Percentiles rank a stretch among this genome's conserved stretches.
These are phyloP conservation scores for Aplysina aerophoba DNA, from an alignment of 37 sponge, comb jelly and placozoan species.

Conservation along the genomic window DNA sequence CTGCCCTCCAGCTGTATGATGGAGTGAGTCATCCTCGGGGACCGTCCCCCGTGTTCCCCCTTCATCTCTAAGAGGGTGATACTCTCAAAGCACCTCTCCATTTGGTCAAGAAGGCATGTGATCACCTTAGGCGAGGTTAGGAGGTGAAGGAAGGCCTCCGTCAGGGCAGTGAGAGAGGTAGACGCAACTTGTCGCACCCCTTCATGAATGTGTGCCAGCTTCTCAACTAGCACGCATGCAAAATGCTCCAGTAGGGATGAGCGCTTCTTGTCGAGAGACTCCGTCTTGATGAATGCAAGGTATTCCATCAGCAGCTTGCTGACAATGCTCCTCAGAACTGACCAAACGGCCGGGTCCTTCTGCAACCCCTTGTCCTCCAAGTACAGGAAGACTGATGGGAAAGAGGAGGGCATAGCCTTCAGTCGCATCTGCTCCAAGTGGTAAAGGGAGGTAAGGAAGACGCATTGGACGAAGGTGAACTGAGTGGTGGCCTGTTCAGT, in stretches of 20 bases:
- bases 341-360: constrained; percentile 43
- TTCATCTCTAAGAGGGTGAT: neutral
- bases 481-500: constrained; percentile 53
- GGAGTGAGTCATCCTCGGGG: neutral
- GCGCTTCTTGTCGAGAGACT: neutral
- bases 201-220: neutral
- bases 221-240: neutral
- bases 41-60: neutral
- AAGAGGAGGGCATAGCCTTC: constrained; percentile 10
- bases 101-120: neutral
- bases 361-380: constrained; percentile 85
- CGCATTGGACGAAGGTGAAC: constrained; percentile 78
- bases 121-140: neutral
- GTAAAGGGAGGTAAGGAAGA: constrained; percentile 78
- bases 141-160: neutral
- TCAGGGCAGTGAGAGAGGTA: neutral
- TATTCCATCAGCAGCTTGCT: constrained; percentile 8
- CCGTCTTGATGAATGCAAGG: neutral
- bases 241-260: neutral
- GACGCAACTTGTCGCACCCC: constrained; percentile 9
- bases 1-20: constrained; percentile 15
- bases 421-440: constrained; percentile 74
- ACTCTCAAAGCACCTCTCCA: neutral
- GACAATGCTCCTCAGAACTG: neutral
- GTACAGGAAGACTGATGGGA: constrained; percentile 69